Conservation (phyloP, 2,888 invertebrate genomes). For the Pseudococcus viburni region DNA sequence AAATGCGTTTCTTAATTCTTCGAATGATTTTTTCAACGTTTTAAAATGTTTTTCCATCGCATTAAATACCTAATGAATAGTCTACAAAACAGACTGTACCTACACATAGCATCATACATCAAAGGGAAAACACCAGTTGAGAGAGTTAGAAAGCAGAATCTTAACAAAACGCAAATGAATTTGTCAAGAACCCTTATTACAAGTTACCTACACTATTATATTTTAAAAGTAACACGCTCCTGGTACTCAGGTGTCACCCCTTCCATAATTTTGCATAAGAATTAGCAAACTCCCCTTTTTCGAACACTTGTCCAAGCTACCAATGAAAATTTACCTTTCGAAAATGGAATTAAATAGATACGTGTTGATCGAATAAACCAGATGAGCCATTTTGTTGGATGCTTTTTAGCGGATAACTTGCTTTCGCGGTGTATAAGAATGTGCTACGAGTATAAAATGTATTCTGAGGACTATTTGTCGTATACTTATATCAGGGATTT, state of each 20-base stretch:
- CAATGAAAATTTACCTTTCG: background rate
- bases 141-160: background rate
- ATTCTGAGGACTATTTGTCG: conserved; percentile 48
- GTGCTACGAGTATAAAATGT: conserved; percentile 47
- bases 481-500: conserved; percentile 59
- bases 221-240: background rate
- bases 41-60: too few relatives aligned
- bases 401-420: background rate
- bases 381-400: conserved; percentile 8
- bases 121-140: background rate
- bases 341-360: background rate
- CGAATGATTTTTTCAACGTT: too few relatives aligned
- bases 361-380: background rate
- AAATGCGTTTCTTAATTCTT: too few relatives aligned
- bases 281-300: conserved; percentile 19
- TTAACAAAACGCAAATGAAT: background rate
- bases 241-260: background rate
- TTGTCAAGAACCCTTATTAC: conserved; percentile 5
- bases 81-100: too few relatives aligned
- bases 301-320: background rate
- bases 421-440: background rate
- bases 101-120: too few relatives aligned
- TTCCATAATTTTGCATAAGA: conserved; percentile 29
- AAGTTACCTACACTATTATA: background rate
- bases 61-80: too few relatives aligned